A percentile compares a stretch with the other conserved stretches of the same genome.
These are phyloP conservation scores for Apamea monoglypha DNA, from an alignment of 2,888 invertebrate genomes.

Conservation along the genomic window DNA sequence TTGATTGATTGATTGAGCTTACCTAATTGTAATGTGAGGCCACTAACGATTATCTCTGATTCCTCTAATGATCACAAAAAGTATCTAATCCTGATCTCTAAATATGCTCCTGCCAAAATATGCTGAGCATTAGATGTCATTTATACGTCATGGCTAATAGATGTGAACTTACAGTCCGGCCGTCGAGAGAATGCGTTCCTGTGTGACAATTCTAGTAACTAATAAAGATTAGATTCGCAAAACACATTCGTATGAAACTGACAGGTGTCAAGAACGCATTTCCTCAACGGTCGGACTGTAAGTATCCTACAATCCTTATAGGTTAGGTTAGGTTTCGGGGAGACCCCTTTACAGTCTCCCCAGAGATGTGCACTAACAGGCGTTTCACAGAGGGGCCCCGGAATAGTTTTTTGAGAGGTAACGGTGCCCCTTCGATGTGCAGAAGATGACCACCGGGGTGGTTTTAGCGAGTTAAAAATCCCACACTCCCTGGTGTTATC, in stretches of 20 bases:
- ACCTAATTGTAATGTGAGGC: not conserved
- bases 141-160: not conserved
- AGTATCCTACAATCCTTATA: not conserved
- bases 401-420: too few species aligned
- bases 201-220: not conserved
- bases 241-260: not conserved
- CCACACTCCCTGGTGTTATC: too few species aligned
- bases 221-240: not conserved
- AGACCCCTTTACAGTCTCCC: too few species aligned
- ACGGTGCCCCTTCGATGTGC: too few species aligned
- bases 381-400: too few species aligned
- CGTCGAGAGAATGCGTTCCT: not conserved
- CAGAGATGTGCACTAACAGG: too few species aligned
- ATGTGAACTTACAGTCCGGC: not conserved
- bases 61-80: not conserved
- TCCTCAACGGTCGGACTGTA: not conserved
- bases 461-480: too few species aligned
- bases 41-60: not conserved
- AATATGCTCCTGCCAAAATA: slow-evolving; percentile 16
- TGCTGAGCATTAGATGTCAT: slow-evolving; percentile 11
- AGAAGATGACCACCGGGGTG: too few species aligned
- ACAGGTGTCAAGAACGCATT: not conserved
- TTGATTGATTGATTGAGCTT: not conserved
- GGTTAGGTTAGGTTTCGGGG: too few species aligned
- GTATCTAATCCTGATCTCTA: not conserved